Evolutionary conservation across 2,113 vertebrate genomes (phyloP).

Genomic region (Centrocercus urophasianus): DNA sequence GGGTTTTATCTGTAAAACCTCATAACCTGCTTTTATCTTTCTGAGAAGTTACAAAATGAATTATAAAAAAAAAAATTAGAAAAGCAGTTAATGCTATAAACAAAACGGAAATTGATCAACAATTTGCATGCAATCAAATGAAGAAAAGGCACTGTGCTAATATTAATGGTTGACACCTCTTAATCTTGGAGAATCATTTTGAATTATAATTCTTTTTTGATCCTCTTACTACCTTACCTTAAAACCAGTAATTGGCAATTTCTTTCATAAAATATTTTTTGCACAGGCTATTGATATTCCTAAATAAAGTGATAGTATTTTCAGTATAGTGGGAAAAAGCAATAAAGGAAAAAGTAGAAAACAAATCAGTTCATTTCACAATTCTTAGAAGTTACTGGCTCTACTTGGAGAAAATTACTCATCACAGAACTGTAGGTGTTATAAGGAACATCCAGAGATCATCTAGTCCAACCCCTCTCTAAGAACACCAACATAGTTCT

Average conservation of each 20-base stretch:
- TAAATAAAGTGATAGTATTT: neutral
- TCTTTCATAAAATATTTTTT: neutral
- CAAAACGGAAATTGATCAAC: neutral
- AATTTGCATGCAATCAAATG: neutral
- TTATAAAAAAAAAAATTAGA: neutral
- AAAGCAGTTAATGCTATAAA: neutral
- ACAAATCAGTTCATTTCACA: neutral
- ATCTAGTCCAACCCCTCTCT: neutral
- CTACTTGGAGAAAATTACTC: neutral
- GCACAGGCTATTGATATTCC: neutral
- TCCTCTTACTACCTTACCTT: neutral
- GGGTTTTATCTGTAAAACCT: slow-evolving; percentile 24
- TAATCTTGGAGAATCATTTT: slow-evolving; percentile 1
- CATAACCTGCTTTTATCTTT: slow-evolving; percentile 21
- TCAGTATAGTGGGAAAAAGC: neutral
- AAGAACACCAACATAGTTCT: neutral
- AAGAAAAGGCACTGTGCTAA: neutral
- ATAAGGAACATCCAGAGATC: no score
- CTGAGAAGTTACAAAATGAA: neutral
- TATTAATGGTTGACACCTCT: neutral
- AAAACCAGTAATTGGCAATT: neutral
- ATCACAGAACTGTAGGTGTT: no score
- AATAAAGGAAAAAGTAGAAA: neutral
- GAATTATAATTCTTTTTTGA: neutral
- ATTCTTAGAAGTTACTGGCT: neutral